A percentile compares a stretch with the other conserved stretches of the same genome.
These are phyloP conservation scores for Andricus quercusramuli DNA, from an alignment of 2,888 invertebrate species.

Conservation along the genomic window DNA sequence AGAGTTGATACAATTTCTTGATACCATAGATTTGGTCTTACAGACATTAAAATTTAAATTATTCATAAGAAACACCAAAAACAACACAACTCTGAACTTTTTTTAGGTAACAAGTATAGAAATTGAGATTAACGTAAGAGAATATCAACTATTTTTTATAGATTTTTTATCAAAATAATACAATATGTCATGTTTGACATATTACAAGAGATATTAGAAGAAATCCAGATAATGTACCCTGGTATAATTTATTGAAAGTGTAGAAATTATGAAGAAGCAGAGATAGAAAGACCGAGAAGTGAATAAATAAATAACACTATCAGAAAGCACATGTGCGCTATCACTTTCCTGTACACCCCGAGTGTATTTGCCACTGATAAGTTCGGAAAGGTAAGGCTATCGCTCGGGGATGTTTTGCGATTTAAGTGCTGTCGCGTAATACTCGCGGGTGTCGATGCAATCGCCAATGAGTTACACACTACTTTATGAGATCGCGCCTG, in stretches of 20 bases:
- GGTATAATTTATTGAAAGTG: slow-evolving; percentile 1
- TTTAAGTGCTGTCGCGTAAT: slow-evolving; percentile 31
- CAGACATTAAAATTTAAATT: no score
- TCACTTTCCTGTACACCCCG: not conserved
- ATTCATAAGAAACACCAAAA: no score
- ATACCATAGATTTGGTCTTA: no score
- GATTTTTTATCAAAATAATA: no score
- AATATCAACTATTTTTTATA: no score
- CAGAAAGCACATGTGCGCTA: not conserved
- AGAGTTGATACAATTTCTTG: no score
- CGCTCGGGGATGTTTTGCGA: slow-evolving; percentile 18
- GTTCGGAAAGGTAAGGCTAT: not conserved
- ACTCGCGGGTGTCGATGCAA: slow-evolving; percentile 20
- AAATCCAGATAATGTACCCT: not conserved
- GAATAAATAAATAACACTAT: not conserved
- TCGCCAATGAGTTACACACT: slow-evolving; percentile 31
- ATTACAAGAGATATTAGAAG: no score
- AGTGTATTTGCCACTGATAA: slow-evolving; percentile 14
- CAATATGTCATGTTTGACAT: no score
- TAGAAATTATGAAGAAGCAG: not conserved
- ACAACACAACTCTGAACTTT: no score
- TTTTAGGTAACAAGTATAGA: no score
- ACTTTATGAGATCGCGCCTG: slow-evolving; percentile 26
- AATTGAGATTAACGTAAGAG: no score
- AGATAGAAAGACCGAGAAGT: not conserved